Conservation (phyloP, 2,113 vertebrate species). For the Scomber colias region DNA sequence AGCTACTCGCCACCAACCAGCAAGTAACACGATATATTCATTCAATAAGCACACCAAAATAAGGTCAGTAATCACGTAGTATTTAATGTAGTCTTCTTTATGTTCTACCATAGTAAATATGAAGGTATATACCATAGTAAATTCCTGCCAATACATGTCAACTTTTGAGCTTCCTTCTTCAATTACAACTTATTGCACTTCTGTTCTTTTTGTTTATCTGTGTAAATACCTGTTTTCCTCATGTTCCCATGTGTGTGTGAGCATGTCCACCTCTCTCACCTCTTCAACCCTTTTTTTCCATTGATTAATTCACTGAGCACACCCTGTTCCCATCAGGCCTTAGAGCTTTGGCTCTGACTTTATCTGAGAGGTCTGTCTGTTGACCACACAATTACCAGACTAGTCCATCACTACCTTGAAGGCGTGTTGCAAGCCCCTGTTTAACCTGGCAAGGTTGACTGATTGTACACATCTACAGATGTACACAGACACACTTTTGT, state of each 20-base stretch:
- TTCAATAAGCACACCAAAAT: too few relatives aligned
- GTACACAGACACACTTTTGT: conserved; percentile 2
- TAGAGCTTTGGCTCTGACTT: conserved; percentile 24
- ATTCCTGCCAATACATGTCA: too few relatives aligned
- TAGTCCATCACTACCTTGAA: conserved; percentile 34
- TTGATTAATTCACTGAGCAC: conserved; percentile 58
- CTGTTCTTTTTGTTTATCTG: not conserved
- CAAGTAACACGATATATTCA: too few relatives aligned
- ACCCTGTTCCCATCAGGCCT: conserved; percentile 46
- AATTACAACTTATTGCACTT: too few relatives aligned
- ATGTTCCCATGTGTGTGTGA: not conserved
- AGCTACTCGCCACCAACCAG: too few relatives aligned
- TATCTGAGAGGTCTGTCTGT: conserved; percentile 40
- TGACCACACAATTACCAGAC: conserved; percentile 50
- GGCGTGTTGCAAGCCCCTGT: conserved; percentile 16
- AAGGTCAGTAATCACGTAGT: too few relatives aligned
- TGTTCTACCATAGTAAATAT: too few relatives aligned
- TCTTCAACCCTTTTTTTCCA: conserved; percentile 28
- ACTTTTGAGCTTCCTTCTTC: too few relatives aligned
- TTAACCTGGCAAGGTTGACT: conserved; percentile 29
- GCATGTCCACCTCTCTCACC: conserved; percentile 20
- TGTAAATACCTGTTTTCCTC: not conserved
- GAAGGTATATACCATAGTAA: too few relatives aligned
- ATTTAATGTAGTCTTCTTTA: too few relatives aligned
- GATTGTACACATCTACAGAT: conserved; percentile 4